A percentile compares a stretch with the other conserved stretches of the same genome.
phyloP scores from a whole-genome alignment of 2,888 invertebrate species.

The Standfussiana lucernea region DNA sequence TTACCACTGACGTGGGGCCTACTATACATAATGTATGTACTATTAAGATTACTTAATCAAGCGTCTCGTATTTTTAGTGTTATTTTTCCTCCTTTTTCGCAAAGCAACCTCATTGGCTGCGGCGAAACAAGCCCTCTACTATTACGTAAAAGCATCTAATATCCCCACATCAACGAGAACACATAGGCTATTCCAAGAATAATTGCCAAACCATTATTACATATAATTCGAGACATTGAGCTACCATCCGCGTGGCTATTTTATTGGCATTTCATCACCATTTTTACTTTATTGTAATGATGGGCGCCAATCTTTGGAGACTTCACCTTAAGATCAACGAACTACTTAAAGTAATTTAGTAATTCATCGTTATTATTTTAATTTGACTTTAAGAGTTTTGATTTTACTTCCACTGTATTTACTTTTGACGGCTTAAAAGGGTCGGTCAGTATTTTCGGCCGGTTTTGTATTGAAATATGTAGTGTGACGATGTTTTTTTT shows the following conservation, averaged over 20 bases:
- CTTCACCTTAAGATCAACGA: slow-evolving; percentile 66
- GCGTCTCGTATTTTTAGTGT: background rate
- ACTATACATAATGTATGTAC: background rate
- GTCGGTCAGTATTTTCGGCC: background rate
- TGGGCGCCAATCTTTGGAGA: slow-evolving; percentile 69
- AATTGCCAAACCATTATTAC: slow-evolving; percentile 56
- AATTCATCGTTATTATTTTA: slow-evolving; percentile 61
- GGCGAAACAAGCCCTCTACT: background rate
- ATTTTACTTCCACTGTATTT: slow-evolving; percentile 39
- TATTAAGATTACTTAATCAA: background rate
- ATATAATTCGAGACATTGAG: slow-evolving; percentile 67
- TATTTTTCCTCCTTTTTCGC: background rate
- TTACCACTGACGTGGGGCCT: background rate
- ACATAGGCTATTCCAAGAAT: slow-evolving; percentile 32
- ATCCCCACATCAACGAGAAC: slow-evolving; percentile 15
- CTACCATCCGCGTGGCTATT: slow-evolving; percentile 66
- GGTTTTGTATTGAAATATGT: slow-evolving; percentile 8
- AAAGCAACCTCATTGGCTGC: slow-evolving; percentile 9
- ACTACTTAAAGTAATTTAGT: slow-evolving; percentile 57
- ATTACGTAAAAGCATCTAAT: slow-evolving; percentile 38
- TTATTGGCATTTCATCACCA: slow-evolving; percentile 76
- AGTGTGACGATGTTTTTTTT: background rate
- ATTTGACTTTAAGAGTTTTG: slow-evolving; percentile 51
- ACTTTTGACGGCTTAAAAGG: slow-evolving; percentile 38
- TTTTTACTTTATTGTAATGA: slow-evolving; percentile 60